A percentile compares a stretch with the other conserved stretches of the same genome.
Conservation (phyloP, 1,140 invertebrate species). For the Spodoptera litura region DNA sequence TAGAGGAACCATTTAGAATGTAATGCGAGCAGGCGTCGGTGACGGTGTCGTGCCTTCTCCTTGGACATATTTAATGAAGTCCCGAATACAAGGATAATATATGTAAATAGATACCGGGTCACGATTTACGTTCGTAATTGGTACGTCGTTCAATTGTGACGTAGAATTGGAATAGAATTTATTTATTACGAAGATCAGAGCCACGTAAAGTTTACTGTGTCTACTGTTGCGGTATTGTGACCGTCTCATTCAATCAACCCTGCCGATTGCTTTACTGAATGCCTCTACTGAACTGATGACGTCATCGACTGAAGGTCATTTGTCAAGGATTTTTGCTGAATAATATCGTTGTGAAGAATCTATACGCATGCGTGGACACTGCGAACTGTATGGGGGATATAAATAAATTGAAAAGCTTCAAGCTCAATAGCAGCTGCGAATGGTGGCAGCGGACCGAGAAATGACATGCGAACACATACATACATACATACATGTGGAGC, state of each 20-base stretch:
- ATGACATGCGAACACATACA: constrained; percentile 36
- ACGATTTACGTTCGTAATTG: constrained; percentile 46
- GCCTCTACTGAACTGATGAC: not conserved
- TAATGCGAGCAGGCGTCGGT: not conserved
- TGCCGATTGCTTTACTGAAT: not conserved
- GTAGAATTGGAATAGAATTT: constrained; percentile 44
- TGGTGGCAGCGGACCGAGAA: constrained; percentile 29
- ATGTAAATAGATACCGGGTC: constrained; percentile 56
- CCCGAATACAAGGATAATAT: constrained; percentile 50
- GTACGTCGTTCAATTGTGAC: constrained; percentile 39
- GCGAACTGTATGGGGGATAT: constrained; percentile 25
- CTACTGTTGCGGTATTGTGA: not conserved
- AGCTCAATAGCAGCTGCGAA: constrained; percentile 31
- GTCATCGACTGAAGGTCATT: constrained; percentile 34
- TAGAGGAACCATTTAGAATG: constrained; percentile 22
- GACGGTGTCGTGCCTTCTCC: constrained; percentile 17
- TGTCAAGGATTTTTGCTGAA: constrained; percentile 40
- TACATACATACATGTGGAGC: constrained; percentile 12
- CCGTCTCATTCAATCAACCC: constrained; percentile 17
- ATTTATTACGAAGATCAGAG: constrained; percentile 34
- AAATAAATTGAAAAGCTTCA: constrained; percentile 43
- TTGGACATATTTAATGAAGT: constrained; percentile 59
- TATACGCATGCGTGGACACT: constrained; percentile 32
- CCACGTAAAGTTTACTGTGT: constrained; percentile 2
- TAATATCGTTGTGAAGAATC: constrained; percentile 31